phyloP scores from a whole-genome alignment of 30 jellyfish, hydroid and myxozoan species.

The Pseudorhiza aurosa region DNA sequence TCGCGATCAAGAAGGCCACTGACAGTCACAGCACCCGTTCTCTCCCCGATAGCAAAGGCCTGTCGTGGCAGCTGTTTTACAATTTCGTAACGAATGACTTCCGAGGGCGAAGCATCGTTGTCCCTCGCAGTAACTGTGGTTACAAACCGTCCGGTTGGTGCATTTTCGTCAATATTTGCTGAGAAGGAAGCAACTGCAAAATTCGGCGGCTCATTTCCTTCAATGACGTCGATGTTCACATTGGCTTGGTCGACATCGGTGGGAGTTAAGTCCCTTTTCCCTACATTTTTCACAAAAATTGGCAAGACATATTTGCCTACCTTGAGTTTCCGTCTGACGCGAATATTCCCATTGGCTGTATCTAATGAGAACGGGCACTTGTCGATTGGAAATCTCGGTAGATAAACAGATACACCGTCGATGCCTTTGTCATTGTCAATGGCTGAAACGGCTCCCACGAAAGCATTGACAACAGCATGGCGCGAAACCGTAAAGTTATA shows the following conservation, averaged over 20 bases:
- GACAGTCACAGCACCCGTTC: constrained; percentile 51
- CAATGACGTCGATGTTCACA: constrained; percentile 42
- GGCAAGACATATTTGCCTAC: constrained; percentile 37
- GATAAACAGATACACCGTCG: constrained; percentile 35
- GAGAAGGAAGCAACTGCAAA: constrained; percentile 14
- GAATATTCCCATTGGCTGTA: constrained; percentile 34
- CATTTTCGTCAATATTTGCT: constrained; percentile 25
- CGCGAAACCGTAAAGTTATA: constrained; percentile 60
- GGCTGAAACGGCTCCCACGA: constrained; percentile 76
- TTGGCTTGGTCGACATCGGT: constrained; percentile 56
- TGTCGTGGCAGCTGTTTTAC: not conserved
- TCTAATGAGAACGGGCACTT: constrained; percentile 16
- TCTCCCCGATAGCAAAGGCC: constrained; percentile 26
- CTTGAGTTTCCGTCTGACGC: constrained; percentile 25
- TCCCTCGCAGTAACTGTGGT: constrained; percentile 50
- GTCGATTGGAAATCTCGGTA: constrained; percentile 15
- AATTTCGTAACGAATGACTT: constrained; percentile 33
- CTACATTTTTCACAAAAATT: constrained; percentile 52
- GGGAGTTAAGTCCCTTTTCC: not conserved
- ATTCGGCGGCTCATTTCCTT: constrained; percentile 70
- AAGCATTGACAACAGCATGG: constrained; percentile 27
- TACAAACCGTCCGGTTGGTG: constrained; percentile 17
- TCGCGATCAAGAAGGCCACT: constrained; percentile 56
- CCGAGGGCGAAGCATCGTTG: constrained; percentile 47
- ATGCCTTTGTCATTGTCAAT: constrained; percentile 76